Conservation (phyloP, 2,113 vertebrate genomes). For the Megaceryle maxima region DNA sequence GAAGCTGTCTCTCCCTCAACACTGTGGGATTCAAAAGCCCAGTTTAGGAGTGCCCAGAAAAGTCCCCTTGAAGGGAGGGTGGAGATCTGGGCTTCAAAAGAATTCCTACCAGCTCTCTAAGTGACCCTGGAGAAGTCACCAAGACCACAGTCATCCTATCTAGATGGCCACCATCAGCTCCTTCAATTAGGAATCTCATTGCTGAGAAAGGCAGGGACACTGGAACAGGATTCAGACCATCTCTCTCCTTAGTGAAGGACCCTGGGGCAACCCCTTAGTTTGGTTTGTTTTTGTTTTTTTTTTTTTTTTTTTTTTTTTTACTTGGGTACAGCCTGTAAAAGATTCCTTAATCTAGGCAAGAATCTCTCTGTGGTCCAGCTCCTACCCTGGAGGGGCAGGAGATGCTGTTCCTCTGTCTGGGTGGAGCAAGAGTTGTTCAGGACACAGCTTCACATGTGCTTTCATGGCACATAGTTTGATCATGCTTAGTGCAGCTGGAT, state of each 20-base stretch:
- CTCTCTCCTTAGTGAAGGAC: neutral
- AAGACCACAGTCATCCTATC: neutral
- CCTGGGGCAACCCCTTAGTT: neutral
- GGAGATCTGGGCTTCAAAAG: neutral
- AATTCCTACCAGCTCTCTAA: neutral
- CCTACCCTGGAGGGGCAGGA: neutral
- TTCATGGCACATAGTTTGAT: neutral
- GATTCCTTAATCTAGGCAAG: neutral
- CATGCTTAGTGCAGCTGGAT: neutral
- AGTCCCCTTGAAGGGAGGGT: neutral
- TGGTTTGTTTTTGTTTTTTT: no score
- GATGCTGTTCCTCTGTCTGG: neutral
- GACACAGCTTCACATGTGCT: neutral
- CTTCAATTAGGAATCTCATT: neutral
- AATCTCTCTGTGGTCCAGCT: neutral
- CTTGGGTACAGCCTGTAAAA: neutral
- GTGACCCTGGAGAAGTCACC: neutral
- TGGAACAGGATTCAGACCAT: neutral
- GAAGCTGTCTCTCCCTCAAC: neutral
- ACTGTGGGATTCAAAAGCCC: fast-evolving
- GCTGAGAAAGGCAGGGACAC: neutral
- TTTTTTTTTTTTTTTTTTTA: neutral
- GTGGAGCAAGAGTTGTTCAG: neutral
- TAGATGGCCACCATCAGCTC: neutral
- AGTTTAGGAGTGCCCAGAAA: neutral